Base-by-base conservation (phyloP, 35 echinoderm and acorn worm species). In the Chiridota heheva region DNA sequence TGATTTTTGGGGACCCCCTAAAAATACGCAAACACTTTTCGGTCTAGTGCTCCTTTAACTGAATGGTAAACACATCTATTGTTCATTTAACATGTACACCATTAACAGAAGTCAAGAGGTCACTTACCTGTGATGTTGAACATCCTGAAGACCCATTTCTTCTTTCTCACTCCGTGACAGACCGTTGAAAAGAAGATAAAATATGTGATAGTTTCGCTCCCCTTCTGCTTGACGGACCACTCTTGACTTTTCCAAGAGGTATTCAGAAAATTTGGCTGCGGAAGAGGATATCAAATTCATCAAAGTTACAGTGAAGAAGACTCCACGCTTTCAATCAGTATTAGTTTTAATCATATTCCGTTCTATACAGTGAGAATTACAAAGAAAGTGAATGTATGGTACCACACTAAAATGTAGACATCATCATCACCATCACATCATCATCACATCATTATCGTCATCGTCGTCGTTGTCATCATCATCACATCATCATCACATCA, bases 181-280 rank as follows among this genome's bases (percentile, higher is more conserved):
- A 20, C 94, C 94, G 61, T 69, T 85, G 46, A 91, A 97, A 17
- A 97, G 56, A 39, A 97, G 44, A 55, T 97, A 97, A 70, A 97
- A 91, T 33, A 91, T 91, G 26, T 91, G 89, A 67, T 88, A 98
- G 57, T 91, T 91, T 39, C 85, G 82, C 68, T 98, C 95, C 25
- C 89, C 82, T 66, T 88, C 80, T 0, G 64, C 73, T 36, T 97
- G 88, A 16, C 68, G 59, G 13, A 87, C 63, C 27, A 91, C 80
- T 48, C 94, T 48, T 8, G 94, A 97, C 44, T 97, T 97, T 55
- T 97, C 94, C 16, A 97, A 57, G 24, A 97, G 80, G 36, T 97
- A 97, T 35, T 97, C 94, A 8, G 78, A 79, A 36, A 97, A 51
- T 1, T 66, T 70, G 4, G 91, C 91, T 95, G 69, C 29, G 38